A percentile compares a stretch with the other conserved stretches of the same genome.
Evolutionary conservation across 2,888 invertebrate genomes (phyloP).

Genomic region (Lobophora halterata): DNA sequence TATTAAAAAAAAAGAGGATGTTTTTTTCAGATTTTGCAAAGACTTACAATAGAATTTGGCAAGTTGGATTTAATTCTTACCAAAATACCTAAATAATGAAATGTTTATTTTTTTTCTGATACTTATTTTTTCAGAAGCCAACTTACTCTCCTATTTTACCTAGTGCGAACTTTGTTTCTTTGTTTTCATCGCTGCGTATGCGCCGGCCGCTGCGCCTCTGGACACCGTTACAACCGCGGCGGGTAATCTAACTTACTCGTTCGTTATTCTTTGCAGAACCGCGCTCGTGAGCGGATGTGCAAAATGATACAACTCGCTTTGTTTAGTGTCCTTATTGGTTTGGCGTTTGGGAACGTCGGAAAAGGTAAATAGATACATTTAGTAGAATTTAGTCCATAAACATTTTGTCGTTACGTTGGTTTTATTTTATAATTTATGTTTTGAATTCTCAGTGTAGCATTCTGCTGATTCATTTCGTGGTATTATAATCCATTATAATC

Average conservation of each 20-base stretch:
- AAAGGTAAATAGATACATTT: constrained; percentile 52
- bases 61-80: no score
- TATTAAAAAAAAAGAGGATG: no score
- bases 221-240: no score
- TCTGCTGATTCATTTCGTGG: no score
- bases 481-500: no score
- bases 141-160: constrained; percentile 7
- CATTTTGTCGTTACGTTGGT: no score
- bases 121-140: not conserved
- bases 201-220: no score
- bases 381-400: no score
- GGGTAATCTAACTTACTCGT: constrained; percentile 10
- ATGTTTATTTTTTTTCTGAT: not conserved
- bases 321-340: constrained; percentile 50
- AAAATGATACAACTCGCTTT: constrained; percentile 47
- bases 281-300: constrained; percentile 38
- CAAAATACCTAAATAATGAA: no score
- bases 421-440: constrained; percentile 7
- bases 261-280: constrained; percentile 44
- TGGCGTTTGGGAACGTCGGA: constrained; percentile 48
- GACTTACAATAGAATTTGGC: no score
- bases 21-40: no score
- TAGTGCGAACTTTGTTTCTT: constrained; percentile 5
- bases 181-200: constrained; percentile 22
- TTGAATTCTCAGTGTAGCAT: no score